Conservation (phyloP, 2,888 invertebrate species). For the Proisotoma minuta region DNA sequence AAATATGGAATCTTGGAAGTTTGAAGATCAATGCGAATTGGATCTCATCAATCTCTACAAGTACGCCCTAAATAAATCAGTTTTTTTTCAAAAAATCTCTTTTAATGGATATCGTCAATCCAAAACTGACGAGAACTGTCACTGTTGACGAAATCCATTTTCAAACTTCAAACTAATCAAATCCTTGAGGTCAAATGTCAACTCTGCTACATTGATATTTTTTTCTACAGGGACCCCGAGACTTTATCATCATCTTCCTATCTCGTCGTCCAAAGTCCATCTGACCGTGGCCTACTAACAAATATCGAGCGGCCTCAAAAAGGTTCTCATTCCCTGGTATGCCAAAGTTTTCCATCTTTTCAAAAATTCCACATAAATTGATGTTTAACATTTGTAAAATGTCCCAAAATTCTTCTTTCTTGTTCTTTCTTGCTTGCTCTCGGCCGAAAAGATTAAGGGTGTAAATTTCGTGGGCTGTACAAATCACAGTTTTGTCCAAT, state of each 20-base stretch:
- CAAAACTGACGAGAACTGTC: too few species aligned
- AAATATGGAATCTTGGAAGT: conserved; percentile 81
- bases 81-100: too few species aligned
- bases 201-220: neutral
- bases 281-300: conserved; percentile 56
- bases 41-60: conserved; percentile 80
- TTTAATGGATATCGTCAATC: too few species aligned
- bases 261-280: conserved; percentile 77
- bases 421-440: conserved; percentile 15
- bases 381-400: neutral
- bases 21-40: conserved; percentile 95
- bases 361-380: neutral
- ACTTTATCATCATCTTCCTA: conserved; percentile 74
- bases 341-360: neutral
- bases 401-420: neutral
- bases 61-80: too few species aligned
- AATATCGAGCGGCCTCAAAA: conserved; percentile 52
- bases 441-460: conserved; percentile 81
- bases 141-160: too few species aligned
- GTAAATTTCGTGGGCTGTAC: conserved; percentile 93
- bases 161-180: too few species aligned
- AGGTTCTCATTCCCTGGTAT: conserved; percentile 62
- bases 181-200: neutral
- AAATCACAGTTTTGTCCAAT: conserved; percentile 90
- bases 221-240: conserved; percentile 65